Evolutionary conservation across 2,888 invertebrate genomes (phyloP).

Genomic region (Pandemis heparana): DNA sequence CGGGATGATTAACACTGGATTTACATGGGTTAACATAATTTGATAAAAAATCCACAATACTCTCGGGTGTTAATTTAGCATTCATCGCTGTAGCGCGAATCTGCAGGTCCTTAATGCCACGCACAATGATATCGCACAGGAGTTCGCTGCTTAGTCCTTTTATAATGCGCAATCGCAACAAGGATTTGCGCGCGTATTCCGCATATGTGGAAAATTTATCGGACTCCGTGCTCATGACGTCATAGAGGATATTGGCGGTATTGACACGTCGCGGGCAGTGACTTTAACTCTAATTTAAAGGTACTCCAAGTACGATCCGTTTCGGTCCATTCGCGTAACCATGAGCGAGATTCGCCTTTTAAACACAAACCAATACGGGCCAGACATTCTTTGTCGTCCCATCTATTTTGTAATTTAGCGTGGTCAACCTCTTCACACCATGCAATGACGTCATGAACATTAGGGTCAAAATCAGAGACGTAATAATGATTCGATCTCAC

Average conservation of each 20-base stretch:
- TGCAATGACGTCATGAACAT: conserved; percentile 12
- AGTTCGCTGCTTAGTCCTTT: conserved; percentile 7
- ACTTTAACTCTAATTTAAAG: conserved; percentile 11
- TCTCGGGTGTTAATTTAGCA: background rate
- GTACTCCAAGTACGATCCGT: conserved; percentile 14
- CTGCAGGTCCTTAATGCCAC: conserved; percentile 17
- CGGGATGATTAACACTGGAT: too few relatives aligned
- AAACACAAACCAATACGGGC: conserved; percentile 9
- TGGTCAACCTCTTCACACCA: conserved; percentile 30
- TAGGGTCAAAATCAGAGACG: conserved; percentile 23
- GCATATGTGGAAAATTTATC: conserved; percentile 46
- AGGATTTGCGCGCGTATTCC: conserved; percentile 44
- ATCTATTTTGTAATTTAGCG: conserved; percentile 2
- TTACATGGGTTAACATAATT: background rate
- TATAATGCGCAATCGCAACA: conserved; percentile 37
- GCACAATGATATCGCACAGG: conserved; percentile 4
- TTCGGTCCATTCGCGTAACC: conserved; percentile 23
- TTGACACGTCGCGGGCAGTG: background rate
- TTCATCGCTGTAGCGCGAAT: conserved; percentile 10
- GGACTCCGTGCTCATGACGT: background rate
- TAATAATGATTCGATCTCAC: conserved; percentile 27
- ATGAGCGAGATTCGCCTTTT: conserved; percentile 18
- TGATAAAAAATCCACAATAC: conserved; percentile 6
- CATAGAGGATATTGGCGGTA: conserved; percentile 11
- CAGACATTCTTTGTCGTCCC: conserved; percentile 18